phyloP scores from a whole-genome alignment of 2,797 vertebrate genomes.

The Clarias laeviceps region DNA sequence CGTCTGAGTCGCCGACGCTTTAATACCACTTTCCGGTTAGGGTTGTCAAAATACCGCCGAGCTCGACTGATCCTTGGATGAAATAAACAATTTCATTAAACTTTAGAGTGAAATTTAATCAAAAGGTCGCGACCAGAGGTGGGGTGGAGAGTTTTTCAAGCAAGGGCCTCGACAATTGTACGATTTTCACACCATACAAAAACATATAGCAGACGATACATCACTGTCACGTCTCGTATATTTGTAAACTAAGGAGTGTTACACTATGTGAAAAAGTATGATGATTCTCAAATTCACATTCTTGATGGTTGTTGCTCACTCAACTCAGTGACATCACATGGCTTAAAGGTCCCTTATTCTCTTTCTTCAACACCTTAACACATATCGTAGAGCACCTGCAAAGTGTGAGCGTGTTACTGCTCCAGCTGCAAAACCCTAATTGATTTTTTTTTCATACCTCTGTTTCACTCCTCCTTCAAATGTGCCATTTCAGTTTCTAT shows the following conservation, averaged over 20 bases:
- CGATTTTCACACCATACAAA: background rate
- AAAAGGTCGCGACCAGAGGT: background rate
- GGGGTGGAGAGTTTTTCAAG: background rate
- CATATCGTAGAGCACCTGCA: too few species aligned
- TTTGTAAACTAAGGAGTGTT: background rate
- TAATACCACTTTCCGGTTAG: constrained; percentile 1
- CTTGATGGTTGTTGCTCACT: too few species aligned
- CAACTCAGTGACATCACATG: too few species aligned
- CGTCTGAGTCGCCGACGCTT: constrained; percentile 8
- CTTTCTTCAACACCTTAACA: too few species aligned
- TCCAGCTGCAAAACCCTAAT: too few species aligned
- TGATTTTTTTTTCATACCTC: too few species aligned
- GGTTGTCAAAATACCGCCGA: background rate
- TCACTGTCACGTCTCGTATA: background rate
- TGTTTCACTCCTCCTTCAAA: too few species aligned
- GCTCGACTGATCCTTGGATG: constrained; percentile 8
- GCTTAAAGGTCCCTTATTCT: too few species aligned
- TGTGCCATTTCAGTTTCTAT: too few species aligned
- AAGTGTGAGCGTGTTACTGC: too few species aligned
- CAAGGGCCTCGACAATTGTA: background rate
- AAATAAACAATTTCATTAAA: constrained; percentile 16
- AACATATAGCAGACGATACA: background rate
- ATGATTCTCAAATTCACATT: too few species aligned
- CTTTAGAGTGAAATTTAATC: constrained; percentile 5
- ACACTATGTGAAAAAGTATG: background rate